Evolutionary conservation across 2,888 invertebrate genomes (phyloP), one percentile per base, ranked within the genome.

Genomic region (Tuta absoluta): DNA sequence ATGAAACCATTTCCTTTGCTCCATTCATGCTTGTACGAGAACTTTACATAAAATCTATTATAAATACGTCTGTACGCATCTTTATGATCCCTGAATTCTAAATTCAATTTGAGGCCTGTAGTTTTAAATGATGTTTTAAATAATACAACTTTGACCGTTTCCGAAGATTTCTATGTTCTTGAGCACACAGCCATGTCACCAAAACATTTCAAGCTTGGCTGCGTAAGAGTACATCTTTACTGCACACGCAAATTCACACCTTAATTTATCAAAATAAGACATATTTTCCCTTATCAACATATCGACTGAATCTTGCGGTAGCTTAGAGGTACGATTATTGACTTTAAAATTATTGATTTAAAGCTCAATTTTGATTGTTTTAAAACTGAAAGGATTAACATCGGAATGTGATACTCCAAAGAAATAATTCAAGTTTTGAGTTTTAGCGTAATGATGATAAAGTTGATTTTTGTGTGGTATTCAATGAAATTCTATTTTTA

Each of bases 161-260:
- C 86, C 69, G 84, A 38, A 49, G 63, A 41, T 76, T 77, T 75
- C 63, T 28, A 76, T 76, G 73, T 72, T 77, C 69, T 70, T 69
- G 78, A 75, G 79, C 84, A 82, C 82, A 83, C 80, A 82, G 79
- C 82, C 89, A 86, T 91, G 91, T 91, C 91, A 91, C 90, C 90
- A 90, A 90, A 89, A 90, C 90, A 90, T 90, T 89, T 89, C 86
- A 87, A 85, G 84, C 85, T 77, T 77, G 80, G 80, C 82, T 84
- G 80, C 75, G 73, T 74, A 67, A 71, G 75, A 73, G 72, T 75
- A 72, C 76, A 79, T 75, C 76, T 75, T 67, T 65, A 65, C 71
- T 68, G 65, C 64, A 53, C 68, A 70, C 57, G 63, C 61, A 66
- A 79, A 73, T 69, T 68, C 65, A 65, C 38, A 75, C 79, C 66